Conservation (phyloP, 1,140 invertebrate genomes). For the Coelopa frigida region DNA sequence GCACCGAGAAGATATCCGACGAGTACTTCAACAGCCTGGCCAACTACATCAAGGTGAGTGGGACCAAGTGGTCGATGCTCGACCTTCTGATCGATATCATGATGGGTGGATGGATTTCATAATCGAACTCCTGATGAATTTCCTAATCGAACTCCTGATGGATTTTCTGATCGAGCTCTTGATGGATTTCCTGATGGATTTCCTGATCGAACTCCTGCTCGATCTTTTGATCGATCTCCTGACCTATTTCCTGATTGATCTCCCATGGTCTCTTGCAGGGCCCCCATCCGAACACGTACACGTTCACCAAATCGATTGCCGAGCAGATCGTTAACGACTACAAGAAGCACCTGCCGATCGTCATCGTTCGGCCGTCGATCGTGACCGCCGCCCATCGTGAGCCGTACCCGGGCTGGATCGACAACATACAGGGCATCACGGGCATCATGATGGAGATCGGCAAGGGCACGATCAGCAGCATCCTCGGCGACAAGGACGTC, state of each 20-base stretch:
- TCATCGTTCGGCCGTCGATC: constrained; percentile 89
- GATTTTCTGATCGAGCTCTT: too few relatives aligned
- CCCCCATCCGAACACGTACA: constrained; percentile 82
- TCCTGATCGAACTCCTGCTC: not conserved
- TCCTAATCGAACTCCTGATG: too few relatives aligned
- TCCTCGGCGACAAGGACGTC: constrained; percentile 64
- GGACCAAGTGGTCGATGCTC: too few relatives aligned
- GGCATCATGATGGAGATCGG: constrained; percentile 77
- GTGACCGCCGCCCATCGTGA: constrained; percentile 69
- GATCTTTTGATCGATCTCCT: too few relatives aligned
- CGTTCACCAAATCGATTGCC: constrained; percentile 77
- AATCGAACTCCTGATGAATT: too few relatives aligned
- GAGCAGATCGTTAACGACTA: constrained; percentile 65
- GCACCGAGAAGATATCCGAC: constrained; percentile 52
- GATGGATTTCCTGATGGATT: too few relatives aligned
- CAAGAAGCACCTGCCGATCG: constrained; percentile 62
- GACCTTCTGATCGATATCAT: not conserved
- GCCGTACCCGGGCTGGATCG: constrained; percentile 82
- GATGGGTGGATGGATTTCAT: too few relatives aligned
- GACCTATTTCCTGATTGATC: not conserved
- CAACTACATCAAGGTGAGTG: constrained; percentile 47
- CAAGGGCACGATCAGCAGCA: constrained; percentile 76
- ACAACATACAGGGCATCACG: constrained; percentile 83
- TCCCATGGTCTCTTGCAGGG: constrained; percentile 45
- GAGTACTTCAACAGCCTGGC: constrained; percentile 53